phyloP scores from a whole-genome alignment of 2,797 vertebrate genomes.

The Gymnothorax javanicus region DNA sequence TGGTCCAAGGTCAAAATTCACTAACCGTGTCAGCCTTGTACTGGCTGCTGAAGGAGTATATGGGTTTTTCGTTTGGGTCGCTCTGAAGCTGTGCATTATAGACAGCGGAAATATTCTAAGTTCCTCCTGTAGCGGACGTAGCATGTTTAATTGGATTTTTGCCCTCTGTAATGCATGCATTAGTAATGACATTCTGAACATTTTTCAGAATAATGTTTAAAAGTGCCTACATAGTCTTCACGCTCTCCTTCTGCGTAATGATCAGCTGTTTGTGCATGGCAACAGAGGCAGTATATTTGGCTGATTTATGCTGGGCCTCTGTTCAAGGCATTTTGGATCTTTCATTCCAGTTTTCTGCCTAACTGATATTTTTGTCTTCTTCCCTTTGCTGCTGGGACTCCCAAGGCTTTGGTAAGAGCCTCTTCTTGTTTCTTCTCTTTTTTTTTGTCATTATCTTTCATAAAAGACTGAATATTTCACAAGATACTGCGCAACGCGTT shows the following conservation, averaged over 20 bases:
- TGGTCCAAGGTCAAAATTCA: conserved; percentile 59
- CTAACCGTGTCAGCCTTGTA: conserved; percentile 44
- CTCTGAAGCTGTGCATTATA: conserved; percentile 66
- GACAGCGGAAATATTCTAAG: conserved; percentile 73
- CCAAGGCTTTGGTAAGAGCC: conserved; percentile 88
- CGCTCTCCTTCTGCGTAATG: conserved; percentile 35
- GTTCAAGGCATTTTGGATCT: conserved; percentile 5
- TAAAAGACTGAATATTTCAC: background rate
- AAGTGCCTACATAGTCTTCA: conserved; percentile 37
- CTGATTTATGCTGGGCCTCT: conserved; percentile 9
- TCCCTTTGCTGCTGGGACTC: conserved; percentile 67
- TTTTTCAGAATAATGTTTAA: conserved; percentile 31
- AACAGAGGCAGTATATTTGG: conserved; percentile 62
- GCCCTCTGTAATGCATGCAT: conserved; percentile 71
- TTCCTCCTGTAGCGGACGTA: conserved; percentile 65
- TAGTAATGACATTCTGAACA: conserved; percentile 62
- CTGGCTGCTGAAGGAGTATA: conserved; percentile 34
- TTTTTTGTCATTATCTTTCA: background rate
- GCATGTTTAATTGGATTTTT: conserved; percentile 72
- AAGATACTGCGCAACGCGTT: background rate
- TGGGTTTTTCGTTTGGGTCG: conserved; percentile 59
- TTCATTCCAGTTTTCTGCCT: conserved; percentile 45
- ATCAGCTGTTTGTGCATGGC: conserved; percentile 67
- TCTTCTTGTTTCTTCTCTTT: background rate
- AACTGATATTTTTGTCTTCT: conserved; percentile 57